phyloP scores from a whole-genome alignment of 1,140 invertebrate genomes.

The Adoxophyes honmai region DNA sequence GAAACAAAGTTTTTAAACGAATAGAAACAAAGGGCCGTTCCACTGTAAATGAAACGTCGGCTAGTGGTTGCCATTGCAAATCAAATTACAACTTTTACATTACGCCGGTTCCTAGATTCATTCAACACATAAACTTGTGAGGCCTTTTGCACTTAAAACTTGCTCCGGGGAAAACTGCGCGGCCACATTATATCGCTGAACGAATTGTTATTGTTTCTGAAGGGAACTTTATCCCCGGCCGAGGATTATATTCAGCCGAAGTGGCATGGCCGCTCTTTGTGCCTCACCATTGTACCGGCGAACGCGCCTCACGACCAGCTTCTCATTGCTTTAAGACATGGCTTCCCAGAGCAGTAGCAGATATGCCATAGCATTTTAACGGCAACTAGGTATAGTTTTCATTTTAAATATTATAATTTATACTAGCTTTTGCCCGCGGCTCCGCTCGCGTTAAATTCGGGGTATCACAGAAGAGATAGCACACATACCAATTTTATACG shows the following conservation, averaged over 20 bases:
- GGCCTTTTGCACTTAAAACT: conserved; percentile 52
- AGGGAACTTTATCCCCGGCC: conserved; percentile 35
- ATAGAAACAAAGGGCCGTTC: conserved; percentile 35
- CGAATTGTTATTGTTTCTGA: conserved; percentile 51
- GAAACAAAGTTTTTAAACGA: conserved; percentile 33
- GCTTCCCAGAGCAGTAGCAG: too few species aligned
- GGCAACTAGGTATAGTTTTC: too few species aligned
- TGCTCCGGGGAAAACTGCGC: conserved; percentile 34
- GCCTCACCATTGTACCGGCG: background rate
- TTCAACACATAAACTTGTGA: conserved; percentile 48
- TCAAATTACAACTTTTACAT: conserved; percentile 55
- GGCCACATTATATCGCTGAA: conserved; percentile 45
- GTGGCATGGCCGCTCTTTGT: conserved; percentile 25
- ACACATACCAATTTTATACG: too few species aligned
- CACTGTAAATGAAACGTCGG: conserved; percentile 33
- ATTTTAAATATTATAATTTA: too few species aligned
- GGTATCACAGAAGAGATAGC: too few species aligned
- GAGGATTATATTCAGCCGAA: conserved; percentile 37
- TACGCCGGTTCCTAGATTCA: conserved; percentile 37
- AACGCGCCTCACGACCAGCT: background rate
- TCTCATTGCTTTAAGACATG: too few species aligned
- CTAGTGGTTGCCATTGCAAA: conserved; percentile 42
- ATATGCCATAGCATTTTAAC: too few species aligned
- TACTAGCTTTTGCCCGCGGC: too few species aligned
- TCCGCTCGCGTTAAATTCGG: too few species aligned